Percentiles rank a stretch among this genome's conserved stretches.
Evolutionary conservation across 2,113 vertebrate species (phyloP).

Genomic region (Aphyosemion australe): DNA sequence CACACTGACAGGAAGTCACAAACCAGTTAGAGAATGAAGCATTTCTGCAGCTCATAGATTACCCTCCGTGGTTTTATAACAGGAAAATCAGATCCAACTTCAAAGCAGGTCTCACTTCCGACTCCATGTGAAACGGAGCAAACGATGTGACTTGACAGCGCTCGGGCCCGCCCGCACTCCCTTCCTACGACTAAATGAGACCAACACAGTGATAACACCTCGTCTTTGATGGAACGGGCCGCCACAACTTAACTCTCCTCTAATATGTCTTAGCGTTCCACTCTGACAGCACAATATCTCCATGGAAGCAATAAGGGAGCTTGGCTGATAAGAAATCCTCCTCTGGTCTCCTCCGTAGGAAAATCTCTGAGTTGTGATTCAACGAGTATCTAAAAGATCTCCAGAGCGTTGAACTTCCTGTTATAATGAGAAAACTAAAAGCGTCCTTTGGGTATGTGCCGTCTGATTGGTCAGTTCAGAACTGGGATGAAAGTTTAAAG

Average conservation of each 20-base stretch:
- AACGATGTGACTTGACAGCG: conserved; percentile 15
- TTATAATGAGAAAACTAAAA: background rate
- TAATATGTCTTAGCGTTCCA: conserved; percentile 7
- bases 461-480: background rate
- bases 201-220: no score
- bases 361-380: background rate
- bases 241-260: background rate
- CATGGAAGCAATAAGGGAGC: background rate
- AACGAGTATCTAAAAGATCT: background rate
- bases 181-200: background rate
- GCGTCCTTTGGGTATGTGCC: background rate
- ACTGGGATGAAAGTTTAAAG: conserved; percentile 8
- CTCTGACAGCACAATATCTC: conserved; percentile 7
- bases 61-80: conserved; percentile 1
- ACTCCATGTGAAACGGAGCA: conserved; percentile 10
- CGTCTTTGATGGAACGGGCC: background rate
- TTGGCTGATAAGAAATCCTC: conserved; percentile 7
- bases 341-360: background rate
- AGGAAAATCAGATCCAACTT: conserved; percentile 23
- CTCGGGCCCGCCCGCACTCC: background rate
- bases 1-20: background rate
- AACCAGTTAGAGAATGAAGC: background rate
- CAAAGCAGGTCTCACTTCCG: conserved; percentile 11
- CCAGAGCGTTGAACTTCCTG: background rate
- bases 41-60: conserved; percentile 5